phyloP scores from a whole-genome alignment of 2,797 vertebrate genomes.

The Gila robusta region DNA sequence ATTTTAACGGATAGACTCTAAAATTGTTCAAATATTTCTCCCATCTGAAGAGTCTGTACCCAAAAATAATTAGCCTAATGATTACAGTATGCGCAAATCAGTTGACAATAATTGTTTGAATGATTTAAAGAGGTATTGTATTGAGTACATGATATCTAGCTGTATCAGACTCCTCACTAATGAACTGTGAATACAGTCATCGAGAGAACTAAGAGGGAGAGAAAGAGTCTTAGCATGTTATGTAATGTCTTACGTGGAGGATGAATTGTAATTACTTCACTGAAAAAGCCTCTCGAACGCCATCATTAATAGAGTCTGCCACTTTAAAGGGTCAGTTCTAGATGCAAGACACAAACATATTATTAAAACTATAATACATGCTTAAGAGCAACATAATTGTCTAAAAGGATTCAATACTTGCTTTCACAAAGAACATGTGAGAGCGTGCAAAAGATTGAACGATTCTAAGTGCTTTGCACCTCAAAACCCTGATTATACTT shows the following conservation, averaged over 20 bases:
- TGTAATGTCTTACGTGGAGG: slow-evolving; percentile 44
- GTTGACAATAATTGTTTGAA: neutral
- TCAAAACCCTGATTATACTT: neutral
- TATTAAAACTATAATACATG: neutral
- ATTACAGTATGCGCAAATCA: neutral
- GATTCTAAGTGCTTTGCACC: neutral
- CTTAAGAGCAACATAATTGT: neutral
- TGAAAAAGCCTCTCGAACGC: slow-evolving; percentile 18
- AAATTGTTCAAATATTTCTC: neutral
- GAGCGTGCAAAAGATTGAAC: neutral
- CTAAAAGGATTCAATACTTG: neutral
- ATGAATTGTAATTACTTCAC: slow-evolving; percentile 35
- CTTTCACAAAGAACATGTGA: neutral
- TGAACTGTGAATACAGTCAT: slow-evolving; percentile 43
- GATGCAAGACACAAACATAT: slow-evolving; percentile 7
- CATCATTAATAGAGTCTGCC: slow-evolving; percentile 12
- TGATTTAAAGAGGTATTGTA: neutral
- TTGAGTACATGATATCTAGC: neutral
- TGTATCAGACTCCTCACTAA: slow-evolving; percentile 13
- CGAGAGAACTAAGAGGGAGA: slow-evolving; percentile 1
- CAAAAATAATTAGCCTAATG: neutral
- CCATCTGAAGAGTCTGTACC: neutral
- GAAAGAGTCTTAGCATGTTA: slow-evolving; percentile 39
- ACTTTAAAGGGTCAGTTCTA: neutral
- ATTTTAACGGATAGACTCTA: neutral